Base-by-base conservation (phyloP, 2,888 invertebrate species). In the Tholera decimalis region DNA sequence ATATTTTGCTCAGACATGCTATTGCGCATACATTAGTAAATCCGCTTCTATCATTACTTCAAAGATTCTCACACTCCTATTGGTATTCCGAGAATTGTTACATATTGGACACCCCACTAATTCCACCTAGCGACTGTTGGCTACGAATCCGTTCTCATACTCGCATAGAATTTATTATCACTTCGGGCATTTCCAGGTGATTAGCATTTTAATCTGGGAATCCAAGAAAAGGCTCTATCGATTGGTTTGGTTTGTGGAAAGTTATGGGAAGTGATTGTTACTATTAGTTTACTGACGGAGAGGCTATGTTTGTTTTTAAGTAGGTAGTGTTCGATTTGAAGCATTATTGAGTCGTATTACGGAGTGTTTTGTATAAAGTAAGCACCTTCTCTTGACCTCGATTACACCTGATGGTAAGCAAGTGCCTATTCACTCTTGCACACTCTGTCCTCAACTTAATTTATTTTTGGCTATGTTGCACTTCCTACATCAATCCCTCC, bases 121-220 rank as follows among this genome's bases (percentile, higher is more conserved):
- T 77, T 69, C 62, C 20, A 30, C 54, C 37, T 60, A 53, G 63
- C 41, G 53, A 63, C 61, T 56, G 63, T 61, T 60, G 62, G 60
- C 60, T 50, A n/a, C 15, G 54, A 59, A 55, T 54, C 30, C 43
- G 53, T 62, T 74, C 62, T 39, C 49, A 72, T 47, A 33, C 79
- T 30, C 47, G 63, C 9, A 24, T 20, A 59, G 79, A 79, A 79
- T 79, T 63, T 56, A 79, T 79, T 70, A 79, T 73, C 24, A 67
- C 20, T 20, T 47, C 18, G 24, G 76, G 79, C 71, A 61, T 79
- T 79, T 73, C 73, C 79, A 50, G 61, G 58, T 47, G 6, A 68
- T 76, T 79, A 72, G 46, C 62, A 72, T 78, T 79, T 78, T 55
- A 71, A 74, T 74, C 64, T 74, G 70, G 60, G 60, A 61, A 62